These are phyloP conservation scores for Agrilus planipennis DNA, from an alignment of 1,140 invertebrate species.

Conservation along the genomic window DNA sequence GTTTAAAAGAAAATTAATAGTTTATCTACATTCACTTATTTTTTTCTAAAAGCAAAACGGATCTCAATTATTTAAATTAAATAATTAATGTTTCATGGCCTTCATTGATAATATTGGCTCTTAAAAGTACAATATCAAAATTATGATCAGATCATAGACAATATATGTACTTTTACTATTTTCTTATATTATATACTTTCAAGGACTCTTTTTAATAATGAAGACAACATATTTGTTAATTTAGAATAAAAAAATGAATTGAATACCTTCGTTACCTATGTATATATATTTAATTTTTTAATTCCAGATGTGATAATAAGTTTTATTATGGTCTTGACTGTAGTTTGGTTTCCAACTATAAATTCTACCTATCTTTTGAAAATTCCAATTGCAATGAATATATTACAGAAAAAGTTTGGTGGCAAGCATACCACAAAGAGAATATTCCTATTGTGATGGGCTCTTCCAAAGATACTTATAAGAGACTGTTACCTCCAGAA, in stretches of 20 bases:
- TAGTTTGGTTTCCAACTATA: slow-evolving; percentile 41
- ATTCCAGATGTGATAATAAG: slow-evolving; percentile 48
- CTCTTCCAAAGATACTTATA: slow-evolving; percentile 37
- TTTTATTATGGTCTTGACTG: slow-evolving; percentile 48
- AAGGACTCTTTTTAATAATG: too few species aligned
- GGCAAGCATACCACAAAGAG: slow-evolving; percentile 47
- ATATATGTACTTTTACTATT: too few species aligned
- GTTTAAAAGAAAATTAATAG: too few species aligned
- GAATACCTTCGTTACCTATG: not conserved
- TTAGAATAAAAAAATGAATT: not conserved
- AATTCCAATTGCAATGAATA: slow-evolving; percentile 61
- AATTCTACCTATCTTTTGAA: slow-evolving; percentile 68
- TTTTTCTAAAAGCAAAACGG: too few species aligned
- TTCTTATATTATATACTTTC: too few species aligned
- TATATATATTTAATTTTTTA: slow-evolving; percentile 4
- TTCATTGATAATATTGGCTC: too few species aligned
- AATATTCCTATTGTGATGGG: slow-evolving; percentile 63
- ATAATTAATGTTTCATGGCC: too few species aligned
- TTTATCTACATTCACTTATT: too few species aligned
- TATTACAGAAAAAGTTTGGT: slow-evolving; percentile 59
- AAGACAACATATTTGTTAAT: slow-evolving; percentile 5
- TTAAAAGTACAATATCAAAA: too few species aligned
- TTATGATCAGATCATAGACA: too few species aligned
- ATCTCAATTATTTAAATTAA: too few species aligned
- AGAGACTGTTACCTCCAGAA: slow-evolving; percentile 43